Base-by-base conservation (phyloP, 1,140 invertebrate genomes). In the Cydia splendana region DNA sequence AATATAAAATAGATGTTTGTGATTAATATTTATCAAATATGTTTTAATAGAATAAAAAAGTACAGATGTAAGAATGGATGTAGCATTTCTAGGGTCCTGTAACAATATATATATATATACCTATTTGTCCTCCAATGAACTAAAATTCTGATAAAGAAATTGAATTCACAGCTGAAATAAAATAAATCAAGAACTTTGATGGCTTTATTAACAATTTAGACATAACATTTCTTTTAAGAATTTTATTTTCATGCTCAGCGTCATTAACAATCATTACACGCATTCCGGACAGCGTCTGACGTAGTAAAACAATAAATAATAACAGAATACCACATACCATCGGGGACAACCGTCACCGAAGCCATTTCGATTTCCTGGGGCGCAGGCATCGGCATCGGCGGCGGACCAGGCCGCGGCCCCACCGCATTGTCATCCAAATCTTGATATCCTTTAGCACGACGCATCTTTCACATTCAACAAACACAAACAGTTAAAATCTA, bases 341-440 rank as follows among this genome's bases (percentile, higher is more conserved):
- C 96, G 77, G 96, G 96, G 76, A 97, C 96, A 75, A 97, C 96
- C n/a, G 96, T 95, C 53, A 97, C 96, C 28, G 96, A 96, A 76
- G 96, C 96, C 94, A 97, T 95, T 94, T 97, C 96, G 82, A 97
- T 95, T 82, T 96, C 96, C 81, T 94, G 93, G 5, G 92, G 91
- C 9, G 90, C 89, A 18, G 91, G 91, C 88, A 94, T 90, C 10
- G 91, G 91, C 88, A 94, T 90, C 10, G 88, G 84, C 5, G 84
- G 82, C 6, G 79, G 83, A 6, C 83, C 83, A 42, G 81, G 77
- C 73, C 88, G 83, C 5, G 82, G 78, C 20, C 82, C 87, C n/a
- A 80, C 85, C 5, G 78, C 88, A 84, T 85, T 90, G 65, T 94
- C 91, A 78, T 94, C 93, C 57, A 94, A 81, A 80, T 94, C 93